phyloP scores from a whole-genome alignment of 2,113 vertebrate genomes.

The Gopherus evgoodei region DNA sequence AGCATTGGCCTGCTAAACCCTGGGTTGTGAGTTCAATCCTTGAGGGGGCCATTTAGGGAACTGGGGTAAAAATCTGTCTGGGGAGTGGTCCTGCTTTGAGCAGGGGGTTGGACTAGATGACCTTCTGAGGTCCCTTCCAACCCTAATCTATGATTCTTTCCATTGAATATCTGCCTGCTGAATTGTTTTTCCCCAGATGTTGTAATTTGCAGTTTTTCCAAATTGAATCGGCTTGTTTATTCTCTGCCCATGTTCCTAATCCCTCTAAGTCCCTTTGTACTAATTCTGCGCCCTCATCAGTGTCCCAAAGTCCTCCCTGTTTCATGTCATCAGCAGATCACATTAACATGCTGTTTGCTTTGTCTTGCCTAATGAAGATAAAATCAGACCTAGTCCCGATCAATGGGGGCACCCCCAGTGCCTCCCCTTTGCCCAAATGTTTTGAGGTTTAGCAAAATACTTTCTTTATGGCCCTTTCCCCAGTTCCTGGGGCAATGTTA shows the following conservation, averaged over 20 bases:
- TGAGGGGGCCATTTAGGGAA: too few relatives aligned
- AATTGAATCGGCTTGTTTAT: slow-evolving; percentile 54
- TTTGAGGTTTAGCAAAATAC: background rate
- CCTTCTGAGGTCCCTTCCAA: too few relatives aligned
- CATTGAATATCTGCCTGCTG: background rate
- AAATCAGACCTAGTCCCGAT: background rate
- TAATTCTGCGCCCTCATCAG: slow-evolving; percentile 27
- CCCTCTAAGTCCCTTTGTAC: slow-evolving; percentile 45
- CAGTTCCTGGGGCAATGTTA: background rate
- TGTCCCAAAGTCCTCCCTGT: background rate
- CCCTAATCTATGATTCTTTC: slow-evolving; percentile 11
- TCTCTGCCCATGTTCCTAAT: slow-evolving; percentile 38
- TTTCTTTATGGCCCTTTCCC: fast-evolving
- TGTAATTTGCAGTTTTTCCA: slow-evolving; percentile 47
- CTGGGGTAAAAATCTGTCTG: too few relatives aligned
- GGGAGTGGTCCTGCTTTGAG: too few relatives aligned
- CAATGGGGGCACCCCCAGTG: background rate
- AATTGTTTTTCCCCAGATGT: slow-evolving; percentile 65
- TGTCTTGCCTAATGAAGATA: fast-evolving
- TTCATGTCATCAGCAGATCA: slow-evolving; percentile 4
- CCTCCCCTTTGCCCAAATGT: background rate
- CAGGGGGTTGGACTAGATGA: too few relatives aligned
- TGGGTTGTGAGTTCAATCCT: too few relatives aligned
- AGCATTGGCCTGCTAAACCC: too few relatives aligned
- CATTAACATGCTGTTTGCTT: background rate